These are phyloP conservation scores for Macquaria ambigua DNA, from an alignment of 2,113 vertebrate species.

Conservation along the genomic window DNA sequence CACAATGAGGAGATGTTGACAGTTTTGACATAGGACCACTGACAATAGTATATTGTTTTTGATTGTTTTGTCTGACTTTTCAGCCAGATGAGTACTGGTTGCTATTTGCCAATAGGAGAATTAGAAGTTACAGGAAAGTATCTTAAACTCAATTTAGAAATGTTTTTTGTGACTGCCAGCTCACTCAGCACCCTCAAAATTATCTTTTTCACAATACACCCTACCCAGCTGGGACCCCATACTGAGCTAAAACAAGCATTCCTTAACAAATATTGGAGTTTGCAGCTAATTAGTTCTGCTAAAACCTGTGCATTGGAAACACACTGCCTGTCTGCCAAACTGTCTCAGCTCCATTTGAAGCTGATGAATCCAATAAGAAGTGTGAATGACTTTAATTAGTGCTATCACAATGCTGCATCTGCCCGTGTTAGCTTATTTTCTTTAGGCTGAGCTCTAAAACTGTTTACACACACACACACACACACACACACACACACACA, in stretches of 20 bases:
- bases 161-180: neutral
- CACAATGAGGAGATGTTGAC: too few relatives aligned
- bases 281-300: slow-evolving; percentile 62
- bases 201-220: neutral
- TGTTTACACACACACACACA: slow-evolving; percentile 61
- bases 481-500: slow-evolving; percentile 38
- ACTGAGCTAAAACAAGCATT: slow-evolving; percentile 39
- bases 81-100: neutral
- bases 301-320: slow-evolving; percentile 54
- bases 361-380: slow-evolving; percentile 70
- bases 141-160: neutral
- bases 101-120: too few relatives aligned
- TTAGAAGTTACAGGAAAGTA: neutral
- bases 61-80: neutral
- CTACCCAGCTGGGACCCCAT: slow-evolving; percentile 8
- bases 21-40: too few relatives aligned
- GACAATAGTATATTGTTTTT: neutral
- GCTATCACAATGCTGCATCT: slow-evolving; percentile 62
- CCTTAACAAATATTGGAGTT: slow-evolving; percentile 50
- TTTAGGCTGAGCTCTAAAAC: slow-evolving; percentile 54
- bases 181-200: neutral
- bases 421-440: slow-evolving; percentile 59
- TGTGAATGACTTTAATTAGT: slow-evolving; percentile 80
- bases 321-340: slow-evolving; percentile 53
- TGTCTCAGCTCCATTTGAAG: slow-evolving; percentile 60